Evolutionary conservation across 2,797 vertebrate species (phyloP), one percentile per base, ranked within the genome.

Genomic region (Pipistrellus nathusii): DNA sequence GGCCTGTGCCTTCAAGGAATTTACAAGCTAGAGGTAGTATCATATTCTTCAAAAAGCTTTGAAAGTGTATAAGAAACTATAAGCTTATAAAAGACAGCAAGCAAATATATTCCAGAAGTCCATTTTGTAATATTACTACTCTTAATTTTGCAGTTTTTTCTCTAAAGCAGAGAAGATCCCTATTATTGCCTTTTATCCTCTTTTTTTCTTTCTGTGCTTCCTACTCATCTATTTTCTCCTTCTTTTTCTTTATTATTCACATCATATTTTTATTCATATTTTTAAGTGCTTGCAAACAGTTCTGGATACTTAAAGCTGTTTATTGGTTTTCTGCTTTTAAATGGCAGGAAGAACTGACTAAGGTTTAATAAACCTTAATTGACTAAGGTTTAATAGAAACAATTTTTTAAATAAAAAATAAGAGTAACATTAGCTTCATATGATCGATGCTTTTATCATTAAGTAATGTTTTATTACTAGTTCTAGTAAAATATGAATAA

Each of bases 31-130:
- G 90, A 93, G 90, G 90, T 38, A 71, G 92, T 93, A 96, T 94
- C 95, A 94, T 92, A 94, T 95, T 96, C 93, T 97, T 96, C 92
- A 92, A 93, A 96, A 93, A 88, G 73, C 90, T 86, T 94, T 90
- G 85, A 93, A 51, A 85, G 57, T 92, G 85, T 95, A 93, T 96
- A 83, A 97, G 93, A 96, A 96, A 76, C 75, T 92, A 86, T 85
- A 92, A 90, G 82, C 93, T 96, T 95, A 94, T 94, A 95, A 93
- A 96, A 66, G 82, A 59, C 93, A 92, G 82, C n/a, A 83, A 84
- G 84, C 62, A 96, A 96, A 96, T 96, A 73, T 90, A 90, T 57
- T 85, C 75, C 92, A 90, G 90, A 97, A 94, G 75, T 75, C 73
- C 25, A 30, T 55, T 92, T 83, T 85, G 48, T 68, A 51, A 46